phyloP scores from a whole-genome alignment of 2,797 vertebrate genomes.

The Pseudomugil gertrudae region DNA sequence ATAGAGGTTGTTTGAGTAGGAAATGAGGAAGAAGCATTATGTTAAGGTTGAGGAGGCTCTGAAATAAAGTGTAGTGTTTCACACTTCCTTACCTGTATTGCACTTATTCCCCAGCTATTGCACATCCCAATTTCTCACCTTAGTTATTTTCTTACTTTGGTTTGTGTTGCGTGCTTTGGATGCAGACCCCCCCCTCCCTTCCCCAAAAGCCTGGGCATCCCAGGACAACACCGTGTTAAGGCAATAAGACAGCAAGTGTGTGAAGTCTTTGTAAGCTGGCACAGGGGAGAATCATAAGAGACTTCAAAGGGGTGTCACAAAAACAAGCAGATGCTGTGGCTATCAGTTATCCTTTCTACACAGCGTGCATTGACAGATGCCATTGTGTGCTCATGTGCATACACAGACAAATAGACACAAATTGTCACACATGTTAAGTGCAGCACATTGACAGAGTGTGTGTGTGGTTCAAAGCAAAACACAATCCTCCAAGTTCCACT shows the following conservation, averaged over 20 bases:
- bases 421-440: slow-evolving; percentile 33
- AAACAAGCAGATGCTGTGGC: slow-evolving; percentile 75
- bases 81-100: slow-evolving; percentile 52
- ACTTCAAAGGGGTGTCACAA: slow-evolving; percentile 79
- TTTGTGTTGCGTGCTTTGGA: slow-evolving; percentile 26
- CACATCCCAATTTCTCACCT: slow-evolving; percentile 59
- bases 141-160: slow-evolving; percentile 41
- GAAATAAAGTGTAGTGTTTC: slow-evolving; percentile 37
- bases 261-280: slow-evolving; percentile 70
- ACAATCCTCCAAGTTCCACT: slow-evolving; percentile 30
- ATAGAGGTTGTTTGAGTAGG: slow-evolving; percentile 3
- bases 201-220: slow-evolving; percentile 66
- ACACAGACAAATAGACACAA: slow-evolving; percentile 37
- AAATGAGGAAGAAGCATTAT: neutral
- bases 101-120: slow-evolving; percentile 62
- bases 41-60: slow-evolving; percentile 13
- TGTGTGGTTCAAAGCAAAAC: slow-evolving; percentile 30
- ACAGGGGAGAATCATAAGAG: slow-evolving; percentile 72
- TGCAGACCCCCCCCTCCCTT: slow-evolving; percentile 20
- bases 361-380: slow-evolving; percentile 25
- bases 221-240: slow-evolving; percentile 74
- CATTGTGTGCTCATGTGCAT: slow-evolving; percentile 2
- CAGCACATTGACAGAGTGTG: slow-evolving; percentile 28
- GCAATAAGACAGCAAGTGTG: slow-evolving; percentile 73
- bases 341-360: slow-evolving; percentile 35